Evolutionary conservation across 1,140 invertebrate genomes (phyloP).

Genomic region (Psilanteris sp.): DNA sequence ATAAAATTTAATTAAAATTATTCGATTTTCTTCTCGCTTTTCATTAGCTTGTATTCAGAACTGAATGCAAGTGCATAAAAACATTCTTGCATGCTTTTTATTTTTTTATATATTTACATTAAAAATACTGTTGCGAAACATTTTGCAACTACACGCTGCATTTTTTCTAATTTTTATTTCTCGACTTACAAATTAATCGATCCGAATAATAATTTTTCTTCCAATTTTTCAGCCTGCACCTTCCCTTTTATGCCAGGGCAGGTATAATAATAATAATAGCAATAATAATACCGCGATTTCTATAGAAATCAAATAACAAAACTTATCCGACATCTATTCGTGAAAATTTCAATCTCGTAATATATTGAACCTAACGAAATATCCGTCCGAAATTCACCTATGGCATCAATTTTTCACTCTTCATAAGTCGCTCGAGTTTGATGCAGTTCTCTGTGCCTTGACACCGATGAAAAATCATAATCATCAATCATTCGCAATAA

Average conservation of each 20-base stretch:
- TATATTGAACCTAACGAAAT: conserved; percentile 30
- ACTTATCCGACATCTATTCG: conserved; percentile 19
- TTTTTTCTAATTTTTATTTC: background rate
- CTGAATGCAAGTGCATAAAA: background rate
- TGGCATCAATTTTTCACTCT: conserved; percentile 42
- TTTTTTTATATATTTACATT: background rate
- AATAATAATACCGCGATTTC: conserved; percentile 32
- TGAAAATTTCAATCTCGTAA: conserved; percentile 32
- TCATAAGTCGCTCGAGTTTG: conserved; percentile 38
- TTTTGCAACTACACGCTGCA: too few relatives aligned
- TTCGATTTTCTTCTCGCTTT: background rate
- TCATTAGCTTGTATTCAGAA: background rate
- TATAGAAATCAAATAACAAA: conserved; percentile 29
- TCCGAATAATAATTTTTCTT: too few relatives aligned
- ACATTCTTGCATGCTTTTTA: background rate
- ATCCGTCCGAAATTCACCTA: conserved; percentile 19
- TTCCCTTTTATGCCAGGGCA: background rate
- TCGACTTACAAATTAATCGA: background rate
- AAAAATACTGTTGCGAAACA: background rate
- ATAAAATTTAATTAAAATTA: conserved; percentile 43
- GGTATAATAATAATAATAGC: conserved; percentile 11
- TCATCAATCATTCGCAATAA: conserved; percentile 59
- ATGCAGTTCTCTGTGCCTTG: conserved; percentile 23
- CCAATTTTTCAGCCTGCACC: background rate
- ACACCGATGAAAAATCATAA: conserved; percentile 53